phyloP scores from a whole-genome alignment of 1,140 invertebrate genomes.

The Carcinoscorpius rotundicauda region DNA sequence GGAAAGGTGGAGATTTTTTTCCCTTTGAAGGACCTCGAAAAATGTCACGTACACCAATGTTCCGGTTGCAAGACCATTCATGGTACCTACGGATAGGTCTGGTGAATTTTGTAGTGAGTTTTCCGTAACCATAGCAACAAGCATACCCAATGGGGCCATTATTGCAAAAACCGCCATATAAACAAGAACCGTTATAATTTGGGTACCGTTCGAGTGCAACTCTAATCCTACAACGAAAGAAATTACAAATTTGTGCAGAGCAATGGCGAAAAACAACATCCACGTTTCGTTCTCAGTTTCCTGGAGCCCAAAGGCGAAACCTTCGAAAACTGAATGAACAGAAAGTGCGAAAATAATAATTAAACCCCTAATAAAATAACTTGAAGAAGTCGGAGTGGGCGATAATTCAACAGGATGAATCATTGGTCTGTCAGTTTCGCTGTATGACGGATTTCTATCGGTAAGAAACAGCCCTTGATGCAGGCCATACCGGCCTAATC shows the following conservation, averaged over 20 bases:
- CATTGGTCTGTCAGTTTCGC: too few relatives aligned
- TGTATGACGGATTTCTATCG: too few relatives aligned
- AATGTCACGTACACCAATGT: slow-evolving; percentile 86
- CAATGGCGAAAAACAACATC: slow-evolving; percentile 67
- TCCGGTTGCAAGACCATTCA: slow-evolving; percentile 56
- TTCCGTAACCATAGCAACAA: slow-evolving; percentile 18
- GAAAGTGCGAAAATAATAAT: slow-evolving; percentile 49
- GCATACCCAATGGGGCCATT: slow-evolving; percentile 26
- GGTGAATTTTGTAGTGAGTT: slow-evolving; percentile 3
- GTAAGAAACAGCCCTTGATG: too few relatives aligned
- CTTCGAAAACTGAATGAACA: slow-evolving; percentile 84
- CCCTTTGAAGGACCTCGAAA: slow-evolving; percentile 63
- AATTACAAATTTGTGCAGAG: slow-evolving; percentile 79
- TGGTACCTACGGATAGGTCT: slow-evolving; percentile 20
- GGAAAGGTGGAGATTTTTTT: slow-evolving; percentile 13
- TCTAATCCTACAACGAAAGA: slow-evolving; percentile 42
- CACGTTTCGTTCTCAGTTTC: slow-evolving; percentile 50
- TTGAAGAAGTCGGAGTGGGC: too few relatives aligned
- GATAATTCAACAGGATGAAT: too few relatives aligned
- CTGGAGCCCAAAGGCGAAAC: slow-evolving; percentile 64
- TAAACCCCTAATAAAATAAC: slow-evolving; percentile 10
- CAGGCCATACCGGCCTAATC: too few relatives aligned
- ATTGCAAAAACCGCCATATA: slow-evolving; percentile 21
- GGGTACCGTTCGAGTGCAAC: slow-evolving; percentile 21
- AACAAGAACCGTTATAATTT: slow-evolving; percentile 10